A percentile compares a stretch with the other conserved stretches of the same genome.
phyloP scores from a whole-genome alignment of 2,888 invertebrate genomes.

The Ellobium chinense region DNA sequence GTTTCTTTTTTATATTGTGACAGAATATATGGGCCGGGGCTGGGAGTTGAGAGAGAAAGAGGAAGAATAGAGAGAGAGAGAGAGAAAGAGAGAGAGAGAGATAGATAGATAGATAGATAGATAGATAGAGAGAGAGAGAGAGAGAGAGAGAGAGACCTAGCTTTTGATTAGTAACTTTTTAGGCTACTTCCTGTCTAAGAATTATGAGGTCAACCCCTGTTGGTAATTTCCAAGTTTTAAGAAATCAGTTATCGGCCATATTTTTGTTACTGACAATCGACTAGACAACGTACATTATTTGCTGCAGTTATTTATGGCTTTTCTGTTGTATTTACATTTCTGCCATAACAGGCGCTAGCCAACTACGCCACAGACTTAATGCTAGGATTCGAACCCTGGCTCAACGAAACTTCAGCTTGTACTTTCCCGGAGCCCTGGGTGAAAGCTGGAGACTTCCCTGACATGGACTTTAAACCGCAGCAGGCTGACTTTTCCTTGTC shows the following conservation, averaged over 20 bases:
- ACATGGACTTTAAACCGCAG: constrained; percentile 19
- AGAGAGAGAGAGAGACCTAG: background rate
- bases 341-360: background rate
- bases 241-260: no score
- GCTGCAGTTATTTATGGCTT: no score
- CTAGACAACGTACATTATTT: no score
- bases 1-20: no score
- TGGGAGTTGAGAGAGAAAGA: background rate
- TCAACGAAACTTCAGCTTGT: constrained; percentile 70
- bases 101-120: background rate
- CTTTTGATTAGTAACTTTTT: background rate
- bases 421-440: constrained; percentile 69
- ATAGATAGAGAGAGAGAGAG: background rate
- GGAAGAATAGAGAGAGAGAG: background rate
- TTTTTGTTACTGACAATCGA: no score
- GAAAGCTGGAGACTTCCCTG: constrained; percentile 26
- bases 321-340: background rate
- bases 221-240: no score
- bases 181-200: background rate
- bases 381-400: constrained; percentile 67
- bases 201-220: no score
- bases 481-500: constrained; percentile 15
- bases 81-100: background rate
- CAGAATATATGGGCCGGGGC: no score
- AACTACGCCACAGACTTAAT: constrained; percentile 63